A percentile compares a stretch with the other conserved stretches of the same genome.
Conservation (phyloP, 2,113 vertebrate genomes). For the human region GRCh38 chr6:96516001-96516500, state of each 20-base stretch:
- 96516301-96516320: background rate
- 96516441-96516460: background rate
- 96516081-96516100: background rate
- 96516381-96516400: background rate
- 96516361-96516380: background rate
- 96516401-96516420: background rate
- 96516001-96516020: constrained; percentile 21
- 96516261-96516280: background rate
- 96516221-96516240: background rate
- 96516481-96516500: background rate
- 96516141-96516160: background rate
- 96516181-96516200: background rate
- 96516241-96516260: background rate
- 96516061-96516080: constrained; percentile 25
- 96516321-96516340: background rate
- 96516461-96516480: background rate
- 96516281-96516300: background rate
- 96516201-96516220: background rate
- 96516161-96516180: background rate
- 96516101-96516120: background rate
- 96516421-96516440: background rate
- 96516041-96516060: background rate
- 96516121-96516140: background rate
- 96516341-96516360: background rate
- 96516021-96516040: background rate